Evolutionary conservation across 2,797 vertebrate genomes (phyloP).

Genomic region (Martes flavigula): DNA sequence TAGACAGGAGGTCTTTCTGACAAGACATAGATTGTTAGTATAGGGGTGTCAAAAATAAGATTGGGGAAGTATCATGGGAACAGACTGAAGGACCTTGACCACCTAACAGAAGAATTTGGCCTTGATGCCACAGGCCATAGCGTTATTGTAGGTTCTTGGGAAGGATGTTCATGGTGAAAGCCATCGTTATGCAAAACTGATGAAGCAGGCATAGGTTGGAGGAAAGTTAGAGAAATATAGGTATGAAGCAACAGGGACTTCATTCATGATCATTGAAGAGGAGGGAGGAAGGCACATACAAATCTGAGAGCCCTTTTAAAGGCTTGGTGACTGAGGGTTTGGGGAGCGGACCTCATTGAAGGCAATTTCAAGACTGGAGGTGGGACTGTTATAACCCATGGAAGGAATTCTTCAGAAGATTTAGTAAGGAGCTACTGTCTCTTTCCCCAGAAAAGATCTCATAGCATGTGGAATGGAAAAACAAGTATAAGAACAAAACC

Average conservation of each 20-base stretch:
- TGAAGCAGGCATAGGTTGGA: fast-evolving
- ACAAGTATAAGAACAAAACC: background rate
- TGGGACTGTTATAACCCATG: background rate
- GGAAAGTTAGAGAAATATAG: background rate
- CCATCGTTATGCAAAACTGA: background rate
- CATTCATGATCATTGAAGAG: background rate
- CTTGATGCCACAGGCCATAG: background rate
- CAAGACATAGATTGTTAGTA: background rate
- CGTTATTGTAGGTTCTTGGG: background rate
- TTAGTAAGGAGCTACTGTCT: background rate
- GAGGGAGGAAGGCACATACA: background rate
- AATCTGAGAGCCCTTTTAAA: background rate
- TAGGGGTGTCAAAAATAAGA: background rate
- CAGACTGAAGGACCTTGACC: background rate
- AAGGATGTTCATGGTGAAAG: background rate
- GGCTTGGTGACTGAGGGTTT: background rate
- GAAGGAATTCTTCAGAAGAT: background rate
- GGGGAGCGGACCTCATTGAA: background rate
- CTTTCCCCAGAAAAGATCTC: background rate
- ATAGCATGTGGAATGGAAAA: background rate
- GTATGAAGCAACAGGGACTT: background rate
- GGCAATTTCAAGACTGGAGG: background rate
- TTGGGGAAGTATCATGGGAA: background rate
- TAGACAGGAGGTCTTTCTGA: background rate
- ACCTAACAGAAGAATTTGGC: background rate